Evolutionary conservation across 2,797 vertebrate genomes (phyloP), one percentile per base, ranked within the genome.

Genomic region (Amniataba percoides): DNA sequence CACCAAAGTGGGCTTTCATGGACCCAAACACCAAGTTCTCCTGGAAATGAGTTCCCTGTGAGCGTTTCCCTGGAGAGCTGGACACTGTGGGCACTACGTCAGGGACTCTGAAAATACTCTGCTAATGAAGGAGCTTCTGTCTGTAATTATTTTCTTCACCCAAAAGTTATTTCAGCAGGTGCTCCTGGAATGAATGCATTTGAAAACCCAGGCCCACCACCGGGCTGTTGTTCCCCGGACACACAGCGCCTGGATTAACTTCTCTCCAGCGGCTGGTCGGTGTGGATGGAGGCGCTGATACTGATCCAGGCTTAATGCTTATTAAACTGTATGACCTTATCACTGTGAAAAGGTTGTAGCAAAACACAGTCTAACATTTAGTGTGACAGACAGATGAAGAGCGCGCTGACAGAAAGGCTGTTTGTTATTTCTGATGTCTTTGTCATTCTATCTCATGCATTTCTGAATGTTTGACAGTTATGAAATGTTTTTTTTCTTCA

Each of bases 231-330:
- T 65, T 71, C 60, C 76, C 43, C 43, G 71, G 79, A 48, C 45
- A 45, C 60, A 73, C 68, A n/a, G 72, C 4, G 48, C 19, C 63
- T 81, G 90, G 92, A 92, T 94, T 92, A 93, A 85, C 81, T 88
- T 86, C 71, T 75, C 58, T 65, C 58, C 81, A 66, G 71, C 3
- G 62, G 53, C 75, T 71, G 74, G n/a, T 74, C 39, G 40, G 55
- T 82, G 80, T 78, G 71, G 63, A 80, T 80, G 62, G 77, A 89
- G 56, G 58, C 64, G 53, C 82, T 72, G 84, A 89, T 80, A 91
- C 90, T 92, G 89, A 94, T 93, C 93, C 92, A 80, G 81, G 83
- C 83, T 90, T 94, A 93, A 88, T 87, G 87, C 89, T 91, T 90
- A 91, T 93, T 91, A 93, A 85, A 90, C 74, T 71, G 55, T 83